These are phyloP conservation scores for Myrmecobius fasciatus DNA, from an alignment of 2,113 vertebrate genomes.

Conservation along the genomic window DNA sequence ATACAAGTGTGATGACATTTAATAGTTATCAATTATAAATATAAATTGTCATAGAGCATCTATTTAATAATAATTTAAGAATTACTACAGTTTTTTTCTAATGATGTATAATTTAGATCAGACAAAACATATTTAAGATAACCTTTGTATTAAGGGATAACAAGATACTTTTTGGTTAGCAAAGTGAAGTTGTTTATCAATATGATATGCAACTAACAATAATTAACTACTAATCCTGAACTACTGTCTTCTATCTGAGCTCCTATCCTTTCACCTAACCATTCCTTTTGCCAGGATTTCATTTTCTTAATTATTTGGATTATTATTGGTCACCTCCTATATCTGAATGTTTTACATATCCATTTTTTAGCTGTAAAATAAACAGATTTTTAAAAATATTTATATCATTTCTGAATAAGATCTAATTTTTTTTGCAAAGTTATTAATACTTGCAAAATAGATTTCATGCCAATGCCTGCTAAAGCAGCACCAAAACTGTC, in stretches of 20 bases:
- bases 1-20: background rate
- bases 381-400: constrained; percentile 16
- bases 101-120: background rate
- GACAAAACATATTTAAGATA: background rate
- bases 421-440: background rate
- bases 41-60: background rate
- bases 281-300: background rate
- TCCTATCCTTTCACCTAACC: background rate
- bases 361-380: constrained; percentile 10
- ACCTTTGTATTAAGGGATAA: background rate
- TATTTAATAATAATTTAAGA: background rate
- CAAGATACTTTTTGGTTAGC: accelerated
- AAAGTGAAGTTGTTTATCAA: background rate
- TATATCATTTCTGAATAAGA: constrained; percentile 6
- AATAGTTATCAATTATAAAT: background rate
- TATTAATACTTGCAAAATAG: background rate
- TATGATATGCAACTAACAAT: background rate
- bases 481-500: background rate
- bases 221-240: background rate
- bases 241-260: background rate
- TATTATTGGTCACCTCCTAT: background rate
- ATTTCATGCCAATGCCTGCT: background rate
- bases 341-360: background rate
- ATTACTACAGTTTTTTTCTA: background rate
- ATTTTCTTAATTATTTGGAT: background rate